Conservation (phyloP, 2,113 vertebrate genomes). For the Holacanthus passer region DNA sequence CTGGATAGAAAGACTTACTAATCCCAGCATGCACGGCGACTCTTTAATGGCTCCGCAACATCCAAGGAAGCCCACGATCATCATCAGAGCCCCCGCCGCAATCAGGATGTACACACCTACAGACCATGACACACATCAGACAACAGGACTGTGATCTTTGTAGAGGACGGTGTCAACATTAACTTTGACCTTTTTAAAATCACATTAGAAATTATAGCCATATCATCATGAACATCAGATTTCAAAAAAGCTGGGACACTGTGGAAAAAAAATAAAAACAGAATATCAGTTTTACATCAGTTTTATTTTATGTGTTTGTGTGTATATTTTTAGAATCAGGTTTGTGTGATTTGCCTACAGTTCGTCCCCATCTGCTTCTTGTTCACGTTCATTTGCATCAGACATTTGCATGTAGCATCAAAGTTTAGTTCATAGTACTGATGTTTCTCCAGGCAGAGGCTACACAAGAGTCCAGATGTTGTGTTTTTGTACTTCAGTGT, state of each 20-base stretch:
- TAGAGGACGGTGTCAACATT: no score
- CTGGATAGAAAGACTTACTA: constrained; percentile 85
- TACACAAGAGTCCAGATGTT: not conserved
- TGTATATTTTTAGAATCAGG: no score
- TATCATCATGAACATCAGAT: no score
- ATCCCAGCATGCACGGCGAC: constrained; percentile 95
- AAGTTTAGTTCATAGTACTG: not conserved
- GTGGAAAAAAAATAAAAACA: no score
- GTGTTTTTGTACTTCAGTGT: not conserved
- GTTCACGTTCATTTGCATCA: constrained; percentile 2
- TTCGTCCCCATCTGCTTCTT: not conserved
- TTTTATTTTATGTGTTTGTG: no score
- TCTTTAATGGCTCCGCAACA: constrained; percentile 96
- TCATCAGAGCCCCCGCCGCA: constrained; percentile 93
- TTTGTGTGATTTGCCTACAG: no score
- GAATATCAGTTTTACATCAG: no score
- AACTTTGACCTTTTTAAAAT: no score
- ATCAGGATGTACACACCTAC: constrained; percentile 95
- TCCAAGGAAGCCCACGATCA: constrained; percentile 96
- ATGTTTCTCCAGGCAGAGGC: not conserved
- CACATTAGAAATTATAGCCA: no score
- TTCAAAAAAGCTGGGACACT: no score
- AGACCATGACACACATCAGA: not conserved
- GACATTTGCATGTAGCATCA: not conserved
- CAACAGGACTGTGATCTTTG: no score